Percentiles rank a stretch among this genome's conserved stretches.
Evolutionary conservation across 2,888 invertebrate species (phyloP).

Genomic region (Cerastis rubricosa): DNA sequence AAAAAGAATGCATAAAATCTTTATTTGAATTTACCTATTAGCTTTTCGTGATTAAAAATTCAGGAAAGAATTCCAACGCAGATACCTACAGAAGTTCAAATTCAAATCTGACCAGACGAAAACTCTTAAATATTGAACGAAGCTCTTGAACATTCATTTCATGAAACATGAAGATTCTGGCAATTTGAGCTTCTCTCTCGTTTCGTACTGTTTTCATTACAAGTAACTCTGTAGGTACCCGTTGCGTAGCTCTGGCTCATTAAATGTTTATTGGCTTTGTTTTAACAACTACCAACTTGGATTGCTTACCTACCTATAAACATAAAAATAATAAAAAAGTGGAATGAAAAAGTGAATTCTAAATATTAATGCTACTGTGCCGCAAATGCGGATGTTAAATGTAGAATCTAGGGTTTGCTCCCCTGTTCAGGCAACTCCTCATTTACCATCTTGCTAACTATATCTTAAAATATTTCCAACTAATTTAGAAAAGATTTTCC

Average conservation of each 20-base stretch:
- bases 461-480: too few relatives aligned
- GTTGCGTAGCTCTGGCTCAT: constrained; percentile 30
- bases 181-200: neutral
- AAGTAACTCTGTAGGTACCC: neutral
- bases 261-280: constrained; percentile 24
- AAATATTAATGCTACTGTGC: neutral
- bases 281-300: constrained; percentile 12
- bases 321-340: neutral
- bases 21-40: neutral
- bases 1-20: neutral
- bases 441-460: neutral
- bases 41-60: neutral
- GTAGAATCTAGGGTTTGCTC: neutral
- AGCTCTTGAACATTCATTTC: constrained; percentile 14
- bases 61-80: neutral
- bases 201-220: constrained; percentile 40
- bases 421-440: neutral
- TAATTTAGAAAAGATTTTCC: too few relatives aligned
- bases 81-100: neutral
- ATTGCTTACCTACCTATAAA: neutral
- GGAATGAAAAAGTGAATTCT: neutral
- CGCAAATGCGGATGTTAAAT: neutral
- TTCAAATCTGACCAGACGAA: neutral
- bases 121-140: constrained; percentile 23
- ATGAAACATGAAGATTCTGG: constrained; percentile 36